Conservation (phyloP, 2,797 vertebrate genomes). For the Melanotaenia pygmaea region DNA sequence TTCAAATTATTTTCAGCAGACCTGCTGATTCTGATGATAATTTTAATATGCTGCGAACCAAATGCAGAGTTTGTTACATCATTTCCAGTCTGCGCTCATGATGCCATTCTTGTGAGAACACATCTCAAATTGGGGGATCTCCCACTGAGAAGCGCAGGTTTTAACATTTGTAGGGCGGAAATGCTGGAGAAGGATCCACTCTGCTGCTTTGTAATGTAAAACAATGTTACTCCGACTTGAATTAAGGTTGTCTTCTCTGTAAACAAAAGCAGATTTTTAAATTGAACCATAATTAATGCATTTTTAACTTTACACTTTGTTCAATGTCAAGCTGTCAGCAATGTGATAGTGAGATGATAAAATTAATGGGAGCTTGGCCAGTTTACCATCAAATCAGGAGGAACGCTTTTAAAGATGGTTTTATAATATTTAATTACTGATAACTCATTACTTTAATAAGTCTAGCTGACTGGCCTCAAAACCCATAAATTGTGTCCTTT, state of each 20-base stretch:
- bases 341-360: not conserved
- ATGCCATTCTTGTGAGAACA: not conserved
- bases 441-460: not conserved
- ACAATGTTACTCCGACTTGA: not conserved
- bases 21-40: no score
- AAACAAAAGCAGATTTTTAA: no score
- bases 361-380: not conserved
- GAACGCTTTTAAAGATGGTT: not conserved
- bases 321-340: no score
- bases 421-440: not conserved
- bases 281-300: no score
- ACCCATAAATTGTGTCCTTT: not conserved
- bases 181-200: not conserved
- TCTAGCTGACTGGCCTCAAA: not conserved
- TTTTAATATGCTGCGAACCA: no score
- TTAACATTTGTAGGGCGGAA: no score
- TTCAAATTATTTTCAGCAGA: no score
- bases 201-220: not conserved
- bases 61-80: no score
- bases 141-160: no score
- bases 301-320: not conserved
- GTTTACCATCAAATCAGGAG: not conserved
- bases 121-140: not conserved
- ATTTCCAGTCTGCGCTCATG: no score
- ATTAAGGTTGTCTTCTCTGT: not conserved